Percentiles rank a stretch among this genome's conserved stretches.
Conservation (phyloP, 2,797 vertebrate genomes). For the Parotocinclus haroldoi region DNA sequence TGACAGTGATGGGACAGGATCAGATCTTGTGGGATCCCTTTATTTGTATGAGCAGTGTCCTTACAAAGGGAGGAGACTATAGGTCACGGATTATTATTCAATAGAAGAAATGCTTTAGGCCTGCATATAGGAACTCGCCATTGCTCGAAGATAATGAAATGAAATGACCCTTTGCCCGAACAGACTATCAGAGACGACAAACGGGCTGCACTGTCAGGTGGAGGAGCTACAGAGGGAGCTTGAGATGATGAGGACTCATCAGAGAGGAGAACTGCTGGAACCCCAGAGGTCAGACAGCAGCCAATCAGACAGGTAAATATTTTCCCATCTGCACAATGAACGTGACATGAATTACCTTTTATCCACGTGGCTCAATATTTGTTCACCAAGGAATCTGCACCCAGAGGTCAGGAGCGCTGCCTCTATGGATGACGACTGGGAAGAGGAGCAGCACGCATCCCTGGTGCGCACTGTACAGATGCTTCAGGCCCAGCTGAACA, state of each 20-base stretch:
- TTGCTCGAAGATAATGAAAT: too few relatives aligned
- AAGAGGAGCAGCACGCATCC: conserved; percentile 79
- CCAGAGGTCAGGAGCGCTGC: conserved; percentile 60
- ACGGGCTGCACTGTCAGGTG: conserved; percentile 83
- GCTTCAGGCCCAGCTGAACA: conserved; percentile 81
- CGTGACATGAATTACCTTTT: neutral
- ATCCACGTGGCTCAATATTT: neutral
- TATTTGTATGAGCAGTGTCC: too few relatives aligned
- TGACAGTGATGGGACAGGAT: too few relatives aligned
- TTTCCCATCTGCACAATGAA: neutral
- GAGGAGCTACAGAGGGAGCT: conserved; percentile 87
- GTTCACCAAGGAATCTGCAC: conserved; percentile 69
- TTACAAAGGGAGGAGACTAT: too few relatives aligned
- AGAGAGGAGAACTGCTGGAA: conserved; percentile 55
- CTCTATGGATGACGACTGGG: conserved; percentile 46
- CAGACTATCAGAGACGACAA: conserved; percentile 86
- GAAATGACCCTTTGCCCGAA: too few relatives aligned
- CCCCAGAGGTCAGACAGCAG: conserved; percentile 58
- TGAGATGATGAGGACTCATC: conserved; percentile 74
- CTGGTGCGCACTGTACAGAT: conserved; percentile 72
- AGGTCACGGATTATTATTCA: too few relatives aligned
- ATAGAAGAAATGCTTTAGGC: too few relatives aligned
- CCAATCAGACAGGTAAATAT: conserved; percentile 67
- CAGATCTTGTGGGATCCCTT: too few relatives aligned
- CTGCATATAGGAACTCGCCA: too few relatives aligned